Conservation (phyloP, 2,797 vertebrate genomes). For the Avahi laniger region DNA sequence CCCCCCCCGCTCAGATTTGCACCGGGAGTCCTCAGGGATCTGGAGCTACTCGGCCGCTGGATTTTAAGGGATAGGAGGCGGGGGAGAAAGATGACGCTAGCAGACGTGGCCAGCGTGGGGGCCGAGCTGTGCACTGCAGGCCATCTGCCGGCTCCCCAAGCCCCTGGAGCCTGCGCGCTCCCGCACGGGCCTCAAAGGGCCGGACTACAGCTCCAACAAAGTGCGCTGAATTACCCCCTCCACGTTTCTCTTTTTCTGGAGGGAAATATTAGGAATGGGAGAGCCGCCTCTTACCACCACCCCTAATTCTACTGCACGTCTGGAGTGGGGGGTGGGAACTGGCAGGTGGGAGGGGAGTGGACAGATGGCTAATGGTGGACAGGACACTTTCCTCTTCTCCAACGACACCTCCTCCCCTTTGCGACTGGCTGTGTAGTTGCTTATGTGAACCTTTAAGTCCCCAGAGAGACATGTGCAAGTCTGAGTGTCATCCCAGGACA, state of each 20-base stretch:
- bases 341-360: slow-evolving; percentile 62
- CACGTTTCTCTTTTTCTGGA: not conserved
- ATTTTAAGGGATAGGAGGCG: slow-evolving; percentile 58
- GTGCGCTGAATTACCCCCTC: not conserved
- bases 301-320: not conserved
- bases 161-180: slow-evolving; percentile 12
- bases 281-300: not conserved
- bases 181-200: not conserved
- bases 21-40: not conserved
- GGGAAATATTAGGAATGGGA: not conserved
- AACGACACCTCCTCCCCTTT: slow-evolving; percentile 8
- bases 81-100: slow-evolving; percentile 2
- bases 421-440: slow-evolving; percentile 29
- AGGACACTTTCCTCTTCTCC: slow-evolving; percentile 33
- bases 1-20: not conserved
- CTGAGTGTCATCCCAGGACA: slow-evolving; percentile 33
- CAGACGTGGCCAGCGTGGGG: slow-evolving; percentile 54
- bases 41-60: not conserved
- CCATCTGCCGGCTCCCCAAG: slow-evolving; percentile 75
- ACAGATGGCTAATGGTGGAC: slow-evolving; percentile 70
- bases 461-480: slow-evolving; percentile 44
- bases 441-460: slow-evolving; percentile 35
- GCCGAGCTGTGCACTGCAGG: slow-evolving; percentile 39
- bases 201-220: not conserved
- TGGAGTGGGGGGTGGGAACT: not conserved